Percentiles rank a stretch among this genome's conserved stretches.
phyloP scores from a whole-genome alignment of 2,113 vertebrate species.

The Salvelinus sp. region DNA sequence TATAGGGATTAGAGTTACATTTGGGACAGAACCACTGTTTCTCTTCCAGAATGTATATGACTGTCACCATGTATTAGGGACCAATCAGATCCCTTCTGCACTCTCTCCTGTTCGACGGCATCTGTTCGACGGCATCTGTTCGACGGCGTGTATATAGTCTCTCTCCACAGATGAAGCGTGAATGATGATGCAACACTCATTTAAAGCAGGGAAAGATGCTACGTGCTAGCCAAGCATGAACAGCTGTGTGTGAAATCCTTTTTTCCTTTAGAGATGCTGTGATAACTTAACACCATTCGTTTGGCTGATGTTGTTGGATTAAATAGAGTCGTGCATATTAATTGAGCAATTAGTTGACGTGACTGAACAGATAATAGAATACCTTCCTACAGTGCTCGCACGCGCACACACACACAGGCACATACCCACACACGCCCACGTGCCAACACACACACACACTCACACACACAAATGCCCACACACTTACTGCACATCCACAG shows the following conservation, averaged over 20 bases:
- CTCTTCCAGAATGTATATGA: too few relatives aligned
- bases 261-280: not conserved
- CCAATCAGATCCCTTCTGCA: not conserved
- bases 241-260: not conserved
- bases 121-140: too few relatives aligned
- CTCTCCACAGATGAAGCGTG: not conserved
- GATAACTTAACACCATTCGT: not conserved
- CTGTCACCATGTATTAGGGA: not conserved
- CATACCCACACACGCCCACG: not conserved
- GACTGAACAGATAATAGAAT: not conserved
- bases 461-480: conserved; percentile 1
- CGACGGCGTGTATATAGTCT: not conserved
- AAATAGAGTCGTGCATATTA: not conserved
- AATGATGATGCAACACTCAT: not conserved
- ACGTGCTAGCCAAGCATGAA: not conserved
- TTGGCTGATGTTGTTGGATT: not conserved
- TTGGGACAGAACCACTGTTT: not conserved
- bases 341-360: not conserved
- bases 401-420: conserved; percentile 7
- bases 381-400: not conserved
- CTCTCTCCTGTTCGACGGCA: not conserved
- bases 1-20: too few relatives aligned
- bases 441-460: too few relatives aligned
- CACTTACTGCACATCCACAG: not conserved
- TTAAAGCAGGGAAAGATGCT: not conserved